Percentiles rank a stretch among this genome's conserved stretches.
Conservation (phyloP, 64 coral and sea anemone species). For the Stichodactyla helianthus region DNA sequence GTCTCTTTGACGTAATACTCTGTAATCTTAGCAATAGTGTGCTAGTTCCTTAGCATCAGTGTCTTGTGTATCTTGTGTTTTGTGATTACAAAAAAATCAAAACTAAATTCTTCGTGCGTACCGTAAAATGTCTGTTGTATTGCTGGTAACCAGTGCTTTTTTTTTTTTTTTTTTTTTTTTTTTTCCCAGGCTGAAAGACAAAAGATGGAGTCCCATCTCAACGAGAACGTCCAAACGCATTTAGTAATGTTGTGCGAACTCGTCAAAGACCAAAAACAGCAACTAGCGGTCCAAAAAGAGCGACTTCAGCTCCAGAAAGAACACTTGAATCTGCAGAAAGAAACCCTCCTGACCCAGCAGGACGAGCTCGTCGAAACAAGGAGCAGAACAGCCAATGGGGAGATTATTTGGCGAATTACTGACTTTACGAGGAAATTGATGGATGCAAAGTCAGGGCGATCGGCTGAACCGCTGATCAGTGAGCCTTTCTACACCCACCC, state of each 20-base stretch:
- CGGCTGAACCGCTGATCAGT: conserved; percentile 88
- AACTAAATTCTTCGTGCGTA: too few species aligned
- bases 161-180: not conserved
- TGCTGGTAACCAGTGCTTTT: not conserved
- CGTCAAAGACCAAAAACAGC: conserved; percentile 73
- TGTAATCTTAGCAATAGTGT: too few species aligned
- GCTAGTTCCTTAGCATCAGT: too few species aligned
- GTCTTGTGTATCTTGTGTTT: too few species aligned
- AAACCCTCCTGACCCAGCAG: conserved; percentile 66
- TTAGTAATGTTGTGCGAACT: conserved; percentile 59
- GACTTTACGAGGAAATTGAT: conserved; percentile 76
- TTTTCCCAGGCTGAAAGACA: conserved; percentile 53
- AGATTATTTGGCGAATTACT: conserved; percentile 86
- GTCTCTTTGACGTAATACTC: too few species aligned
- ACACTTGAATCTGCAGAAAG: conserved; percentile 94
- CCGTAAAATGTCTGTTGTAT: not conserved
- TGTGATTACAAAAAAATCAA: too few species aligned
- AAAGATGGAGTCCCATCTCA: conserved; percentile 72
- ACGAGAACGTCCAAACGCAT: conserved; percentile 49
- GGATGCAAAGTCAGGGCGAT: conserved; percentile 85
- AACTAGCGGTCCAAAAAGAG: conserved; percentile 72
- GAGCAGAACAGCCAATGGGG: conserved; percentile 75
- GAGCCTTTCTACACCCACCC: conserved; percentile 93
- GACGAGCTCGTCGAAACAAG: conserved; percentile 79
- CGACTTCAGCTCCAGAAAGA: conserved; percentile 93